These are phyloP conservation scores for Serinus canaria DNA, from an alignment of 2,113 vertebrate genomes.

Conservation along the genomic window DNA sequence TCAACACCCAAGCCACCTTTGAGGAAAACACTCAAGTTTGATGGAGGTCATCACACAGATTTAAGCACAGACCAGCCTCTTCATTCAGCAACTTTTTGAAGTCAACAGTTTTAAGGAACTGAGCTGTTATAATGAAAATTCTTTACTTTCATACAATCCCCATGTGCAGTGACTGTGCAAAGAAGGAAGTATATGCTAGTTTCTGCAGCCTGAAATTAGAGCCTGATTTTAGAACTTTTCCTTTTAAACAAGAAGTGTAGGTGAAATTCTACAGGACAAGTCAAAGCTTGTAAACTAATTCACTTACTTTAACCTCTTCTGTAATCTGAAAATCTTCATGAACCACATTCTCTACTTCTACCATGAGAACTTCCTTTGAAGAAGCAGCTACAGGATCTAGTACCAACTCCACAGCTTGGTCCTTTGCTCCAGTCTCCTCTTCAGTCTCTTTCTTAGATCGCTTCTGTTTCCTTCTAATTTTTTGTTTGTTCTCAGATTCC, in stretches of 20 bases:
- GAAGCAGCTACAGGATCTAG: slow-evolving; percentile 64
- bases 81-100: neutral
- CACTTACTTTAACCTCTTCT: slow-evolving; percentile 92
- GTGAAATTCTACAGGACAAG: neutral
- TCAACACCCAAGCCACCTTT: neutral
- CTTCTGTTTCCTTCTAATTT: slow-evolving; percentile 77
- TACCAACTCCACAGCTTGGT: slow-evolving; percentile 64
- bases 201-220: neutral
- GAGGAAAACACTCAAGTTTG: neutral
- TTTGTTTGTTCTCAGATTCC: slow-evolving; percentile 75
- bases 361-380: slow-evolving; percentile 86
- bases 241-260: neutral
- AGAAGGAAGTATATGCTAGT: neutral
- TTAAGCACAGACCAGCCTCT: neutral
- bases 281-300: neutral
- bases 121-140: neutral
- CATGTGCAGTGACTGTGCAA: neutral
- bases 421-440: slow-evolving; percentile 40
- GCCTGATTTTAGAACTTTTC: neutral
- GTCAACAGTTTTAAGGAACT: neutral
- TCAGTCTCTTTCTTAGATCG: slow-evolving; percentile 73
- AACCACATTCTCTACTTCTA: slow-evolving; percentile 91
- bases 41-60: neutral
- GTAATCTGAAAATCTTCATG: slow-evolving; percentile 96
- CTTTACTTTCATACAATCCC: neutral